phyloP scores from a whole-genome alignment of 2,113 vertebrate species.

The Archocentrus centrarchus region DNA sequence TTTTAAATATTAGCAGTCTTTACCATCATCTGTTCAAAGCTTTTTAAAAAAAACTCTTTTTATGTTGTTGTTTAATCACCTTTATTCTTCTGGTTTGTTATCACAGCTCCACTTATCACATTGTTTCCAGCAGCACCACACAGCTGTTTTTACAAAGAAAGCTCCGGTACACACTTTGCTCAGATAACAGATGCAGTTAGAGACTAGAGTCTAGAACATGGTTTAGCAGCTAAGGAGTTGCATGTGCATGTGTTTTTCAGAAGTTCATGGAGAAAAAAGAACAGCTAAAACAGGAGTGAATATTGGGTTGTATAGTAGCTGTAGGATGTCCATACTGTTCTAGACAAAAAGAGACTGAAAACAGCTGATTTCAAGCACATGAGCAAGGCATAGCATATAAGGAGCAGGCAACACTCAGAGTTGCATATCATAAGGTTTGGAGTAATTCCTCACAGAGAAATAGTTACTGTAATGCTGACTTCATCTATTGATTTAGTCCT shows the following conservation, averaged over 20 bases:
- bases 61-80: not conserved
- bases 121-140: not conserved
- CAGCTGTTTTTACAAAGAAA: not conserved
- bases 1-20: too few relatives aligned
- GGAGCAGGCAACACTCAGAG: too few relatives aligned
- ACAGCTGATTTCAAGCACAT: not conserved
- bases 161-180: not conserved
- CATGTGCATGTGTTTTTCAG: accelerated
- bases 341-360: not conserved
- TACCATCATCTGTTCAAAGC: too few relatives aligned
- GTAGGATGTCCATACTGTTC: not conserved
- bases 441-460: too few relatives aligned
- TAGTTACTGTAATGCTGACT: too few relatives aligned
- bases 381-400: too few relatives aligned
- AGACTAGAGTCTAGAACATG: not conserved
- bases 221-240: not conserved
- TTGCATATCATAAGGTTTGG: not conserved
- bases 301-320: not conserved
- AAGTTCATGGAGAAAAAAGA: not conserved
- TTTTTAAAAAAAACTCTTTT: too few relatives aligned
- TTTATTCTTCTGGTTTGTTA: not conserved
- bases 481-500: too few relatives aligned
- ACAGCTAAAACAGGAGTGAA: not conserved
- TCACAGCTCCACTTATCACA: not conserved
- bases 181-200: not conserved